Base-by-base conservation (phyloP, 2,113 vertebrate species). In the Alouatta palliata region DNA sequence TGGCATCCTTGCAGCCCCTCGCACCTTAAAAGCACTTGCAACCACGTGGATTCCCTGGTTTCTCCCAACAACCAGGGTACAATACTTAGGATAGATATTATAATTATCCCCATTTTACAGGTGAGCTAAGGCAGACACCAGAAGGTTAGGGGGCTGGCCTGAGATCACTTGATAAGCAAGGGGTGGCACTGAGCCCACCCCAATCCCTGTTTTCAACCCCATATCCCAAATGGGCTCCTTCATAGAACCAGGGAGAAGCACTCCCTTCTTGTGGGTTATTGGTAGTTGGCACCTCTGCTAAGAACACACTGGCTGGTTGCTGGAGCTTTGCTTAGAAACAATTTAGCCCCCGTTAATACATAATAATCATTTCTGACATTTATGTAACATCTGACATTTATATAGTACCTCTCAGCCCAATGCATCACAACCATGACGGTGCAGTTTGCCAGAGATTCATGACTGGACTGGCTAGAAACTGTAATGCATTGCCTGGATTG, bases 371-470 rank as follows among this genome's bases (percentile, higher is more conserved):
- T 96, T 68, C 87, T 97, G 96, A 88, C 92, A 96, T 96, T 96
- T 97, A 95, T 97, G 87, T 94, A 96, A 96, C 83, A 94, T 95
- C 71, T 95, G 87, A 97, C 96, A 90, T 97, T 96, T 96, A 87
- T 79, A 92, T 85, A 75, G 95, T 84, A 77, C 80, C 71, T 95
- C 92, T 95, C 77, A 85, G 91, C 47, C 93, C 90, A 61, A 10
- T 10, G 54, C 87, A 40, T 94, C 93, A 71, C 91, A 91, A 96
- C 80, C 90, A 64, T 97, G 97, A 97, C 97, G 45, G 35, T 91
- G 97, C 94, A 90, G 71, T 96, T 93, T 97, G 92, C 96, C 94
- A 95, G 71, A 82, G 81, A 83, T 88, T 95, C 95, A 70, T 97
- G 94, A 94, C 95, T 85, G 91, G 93, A 87, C 95, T 95, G 90